These are phyloP conservation scores for Ephestia elutella DNA, from an alignment of 1,140 invertebrate species.

Conservation along the genomic window DNA sequence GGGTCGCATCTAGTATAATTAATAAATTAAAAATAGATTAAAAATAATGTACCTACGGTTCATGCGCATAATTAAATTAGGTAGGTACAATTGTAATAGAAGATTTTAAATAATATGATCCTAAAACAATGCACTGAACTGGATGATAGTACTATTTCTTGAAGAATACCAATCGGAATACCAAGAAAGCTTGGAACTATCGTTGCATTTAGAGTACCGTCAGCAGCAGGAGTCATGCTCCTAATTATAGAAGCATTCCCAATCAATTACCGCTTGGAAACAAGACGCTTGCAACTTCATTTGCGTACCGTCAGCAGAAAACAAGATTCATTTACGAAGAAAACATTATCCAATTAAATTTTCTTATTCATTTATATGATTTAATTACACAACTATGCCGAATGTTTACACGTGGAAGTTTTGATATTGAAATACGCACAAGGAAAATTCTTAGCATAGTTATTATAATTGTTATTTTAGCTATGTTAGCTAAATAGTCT, in stretches of 20 bases:
- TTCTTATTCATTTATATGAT: too few species aligned
- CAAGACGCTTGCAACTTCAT: slow-evolving; percentile 44
- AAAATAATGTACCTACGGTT: too few species aligned
- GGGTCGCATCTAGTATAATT: too few species aligned
- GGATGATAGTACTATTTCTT: not conserved
- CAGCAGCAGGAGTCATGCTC: slow-evolving; percentile 54
- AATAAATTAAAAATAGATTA: too few species aligned
- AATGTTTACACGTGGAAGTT: not conserved
- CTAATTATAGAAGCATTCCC: slow-evolving; percentile 73
- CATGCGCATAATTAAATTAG: too few species aligned
- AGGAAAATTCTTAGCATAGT: not conserved
- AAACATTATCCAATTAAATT: too few species aligned
- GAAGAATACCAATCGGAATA: not conserved
- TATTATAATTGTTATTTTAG: not conserved
- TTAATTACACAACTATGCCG: too few species aligned
- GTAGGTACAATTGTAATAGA: too few species aligned
- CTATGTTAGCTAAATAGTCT: not conserved
- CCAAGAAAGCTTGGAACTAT: not conserved
- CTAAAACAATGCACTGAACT: not conserved
- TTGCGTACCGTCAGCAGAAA: slow-evolving; percentile 35
- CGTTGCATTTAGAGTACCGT: slow-evolving; percentile 22
- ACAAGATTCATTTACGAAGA: too few species aligned
- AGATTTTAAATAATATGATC: too few species aligned
- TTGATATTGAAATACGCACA: not conserved
- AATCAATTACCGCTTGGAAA: slow-evolving; percentile 64